phyloP scores from a whole-genome alignment of 2,797 vertebrate species.

The Gouania willdenowi region DNA sequence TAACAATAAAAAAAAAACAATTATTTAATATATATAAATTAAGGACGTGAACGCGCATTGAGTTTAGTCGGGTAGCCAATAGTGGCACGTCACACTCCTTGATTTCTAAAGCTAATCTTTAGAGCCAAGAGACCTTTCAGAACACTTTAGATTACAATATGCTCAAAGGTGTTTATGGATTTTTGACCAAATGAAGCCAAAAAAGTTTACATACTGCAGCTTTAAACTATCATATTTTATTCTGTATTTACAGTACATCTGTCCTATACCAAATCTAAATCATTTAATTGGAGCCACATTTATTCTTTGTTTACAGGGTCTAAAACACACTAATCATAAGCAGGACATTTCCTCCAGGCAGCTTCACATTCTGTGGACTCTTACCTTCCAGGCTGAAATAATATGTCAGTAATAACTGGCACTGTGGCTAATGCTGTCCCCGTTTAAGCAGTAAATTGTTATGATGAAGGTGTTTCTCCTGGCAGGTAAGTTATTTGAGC shows the following conservation, averaged over 20 bases:
- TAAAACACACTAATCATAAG: constrained; percentile 27
- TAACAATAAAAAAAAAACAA: no score
- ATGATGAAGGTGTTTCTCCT: constrained; percentile 13
- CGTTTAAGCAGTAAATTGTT: constrained; percentile 20
- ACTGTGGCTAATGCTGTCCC: constrained; percentile 12
- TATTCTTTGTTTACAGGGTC: constrained; percentile 19
- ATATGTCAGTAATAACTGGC: constrained; percentile 15
- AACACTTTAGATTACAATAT: background rate
- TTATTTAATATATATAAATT: no score
- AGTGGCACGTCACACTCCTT: no score
- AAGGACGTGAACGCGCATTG: no score
- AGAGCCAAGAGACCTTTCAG: constrained; percentile 38
- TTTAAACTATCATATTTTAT: no score
- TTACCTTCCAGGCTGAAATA: constrained; percentile 38
- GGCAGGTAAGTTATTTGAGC: constrained; percentile 5
- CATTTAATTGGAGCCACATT: constrained; percentile 36
- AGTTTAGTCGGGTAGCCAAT: no score
- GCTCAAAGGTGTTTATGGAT: constrained; percentile 6
- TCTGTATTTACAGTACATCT: no score
- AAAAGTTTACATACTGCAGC: no score
- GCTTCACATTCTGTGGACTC: constrained; percentile 30
- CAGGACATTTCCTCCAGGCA: constrained; percentile 8
- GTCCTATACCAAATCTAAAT: no score
- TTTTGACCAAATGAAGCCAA: no score
- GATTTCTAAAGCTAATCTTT: no score